Evolutionary conservation across 2,888 invertebrate species (phyloP), one percentile per base, ranked within the genome.

Genomic region (Hemistola chrysoprasaria): DNA sequence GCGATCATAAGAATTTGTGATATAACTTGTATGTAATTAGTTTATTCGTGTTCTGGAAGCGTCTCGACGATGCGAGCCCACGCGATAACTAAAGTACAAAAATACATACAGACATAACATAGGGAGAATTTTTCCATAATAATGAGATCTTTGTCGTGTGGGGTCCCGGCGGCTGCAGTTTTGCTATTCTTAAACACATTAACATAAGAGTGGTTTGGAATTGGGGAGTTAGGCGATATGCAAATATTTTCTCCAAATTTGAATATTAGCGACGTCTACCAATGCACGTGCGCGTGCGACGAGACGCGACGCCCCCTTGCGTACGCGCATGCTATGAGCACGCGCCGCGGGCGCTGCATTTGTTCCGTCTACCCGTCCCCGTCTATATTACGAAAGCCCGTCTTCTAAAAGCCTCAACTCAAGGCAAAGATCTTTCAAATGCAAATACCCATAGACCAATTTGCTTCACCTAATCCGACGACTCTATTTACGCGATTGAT

Each of bases 1-100:
- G 81, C 84, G n/a, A 81, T 85, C 81, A 84, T 86, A 82, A 81
- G 79, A 79, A 82, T 77, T 85, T 88, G 88, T 88, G 88, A 88
- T 88, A 87, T 83, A 85, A 82, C 76, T 39, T 81, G 79, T 86
- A 80, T 84, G 76, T 84, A 76, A 83, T 80, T 73, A 79, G 69
- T 78, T 71, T 77, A 78, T 75, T 72, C 66, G 71, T 73, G 75
- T 78, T 72, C 68, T 65, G 60, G 65, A 65, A 69, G 59, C 62
- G 67, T 69, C 67, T 62, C 55, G 59, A 56, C 60, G 4, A 16
- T 4, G 16, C 3, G 70, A n/a, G n/a, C n/a, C n/a, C n/a, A 65
- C 62, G 65, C 66, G 69, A 65, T 64, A 50, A 57, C 60, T 58
- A 51, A 70, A 63, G 69, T 53, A 71, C 78, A 79, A 81, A 85